These are phyloP conservation scores for Drosophila carrolli DNA, from an alignment of 1,140 invertebrate species.

Conservation along the genomic window DNA sequence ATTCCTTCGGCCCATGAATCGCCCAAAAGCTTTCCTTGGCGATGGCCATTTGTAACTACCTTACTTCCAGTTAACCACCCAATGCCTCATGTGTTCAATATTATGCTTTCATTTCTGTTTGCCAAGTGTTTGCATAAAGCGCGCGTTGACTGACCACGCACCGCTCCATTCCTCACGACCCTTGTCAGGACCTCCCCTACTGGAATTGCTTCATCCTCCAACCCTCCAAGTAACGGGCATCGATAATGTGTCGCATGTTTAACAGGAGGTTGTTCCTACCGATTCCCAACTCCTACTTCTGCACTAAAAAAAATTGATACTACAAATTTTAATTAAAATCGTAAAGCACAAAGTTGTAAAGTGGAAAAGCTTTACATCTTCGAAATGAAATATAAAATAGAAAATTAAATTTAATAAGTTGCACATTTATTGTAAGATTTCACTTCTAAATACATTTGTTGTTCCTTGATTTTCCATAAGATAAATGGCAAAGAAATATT, in stretches of 20 bases:
- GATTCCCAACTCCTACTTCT: not conserved
- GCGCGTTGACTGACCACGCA: constrained; percentile 60
- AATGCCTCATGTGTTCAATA: constrained; percentile 50
- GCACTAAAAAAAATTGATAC: not conserved
- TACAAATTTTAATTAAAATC: too few species aligned
- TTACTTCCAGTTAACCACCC: constrained; percentile 1
- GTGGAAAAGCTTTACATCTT: too few species aligned
- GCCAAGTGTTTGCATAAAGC: constrained; percentile 76
- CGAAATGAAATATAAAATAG: too few species aligned
- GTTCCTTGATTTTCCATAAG: too few species aligned
- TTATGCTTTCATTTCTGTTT: constrained; percentile 81
- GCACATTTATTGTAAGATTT: too few species aligned
- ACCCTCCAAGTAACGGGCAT: constrained; percentile 43
- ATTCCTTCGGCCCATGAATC: not conserved
- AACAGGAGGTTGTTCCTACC: constrained; percentile 31
- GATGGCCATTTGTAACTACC: constrained; percentile 41
- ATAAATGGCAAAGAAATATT: too few species aligned
- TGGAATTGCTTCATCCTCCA: not conserved
- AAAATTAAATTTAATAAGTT: too few species aligned
- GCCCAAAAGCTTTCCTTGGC: constrained; percentile 8
- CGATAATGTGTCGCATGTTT: constrained; percentile 67
- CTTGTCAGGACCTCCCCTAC: not conserved
- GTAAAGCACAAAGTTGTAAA: too few species aligned
- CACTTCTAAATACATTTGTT: too few species aligned
- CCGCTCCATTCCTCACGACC: not conserved